Evolutionary conservation across 2,888 invertebrate species (phyloP), one percentile per base, ranked within the genome.

Genomic region (Incurvaria masculella): DNA sequence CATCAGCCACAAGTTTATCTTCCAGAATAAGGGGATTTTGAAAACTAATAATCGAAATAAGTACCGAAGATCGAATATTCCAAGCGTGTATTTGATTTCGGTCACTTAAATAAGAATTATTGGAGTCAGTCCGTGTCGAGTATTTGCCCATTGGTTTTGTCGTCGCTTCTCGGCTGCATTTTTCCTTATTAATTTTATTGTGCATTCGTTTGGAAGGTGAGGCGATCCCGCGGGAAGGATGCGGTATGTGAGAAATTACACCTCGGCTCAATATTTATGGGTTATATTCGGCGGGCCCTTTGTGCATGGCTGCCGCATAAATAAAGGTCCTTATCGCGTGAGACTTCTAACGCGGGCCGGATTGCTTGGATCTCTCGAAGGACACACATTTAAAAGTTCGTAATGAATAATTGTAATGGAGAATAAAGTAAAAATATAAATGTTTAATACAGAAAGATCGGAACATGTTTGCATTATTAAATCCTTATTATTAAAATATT

Each of bases 191-290:
- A 78, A 75, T 76, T 76, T 78, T 78, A 76, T 76, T 78, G 76
- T 78, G 78, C 78, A 76, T 78, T 78, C 76, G 76, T 78, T 78
- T 78, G 76, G 73, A 78, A 78, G 78, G 76, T 76, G 78, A 76
- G 78, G 71, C 67, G 64, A 63, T 23, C 23, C 23, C 10, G 23
- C 23, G 33, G 33, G 14, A 33, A 33, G 70, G 75, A 74, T 72
- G 66, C 72, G 78, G 78, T 76, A 78, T 78, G 78, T 78, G 78
- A 78, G 76, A 78, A 78, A 78, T 76, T 78, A 78, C 78, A 78
- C 78, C 76, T 76, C 74, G 72, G 69, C 64, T 76, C 78, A 78
- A 78, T 78, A 78, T 78, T 78, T 78, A 78, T 78, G 78, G 78
- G 72, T 75, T 75, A 78, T 78, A 78, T 78, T 78, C 75, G 76